Evolutionary conservation across 2,113 vertebrate genomes (phyloP).

Genomic region (Pan troglodytes): NHGRI_mPanTro3-v2.1_pri NC_072404.2:27035501-27036000

Average conservation of each 20-base stretch:
- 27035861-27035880: too few relatives aligned
- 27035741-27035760: too few relatives aligned
- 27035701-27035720: neutral
- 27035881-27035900: neutral
- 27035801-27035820: too few relatives aligned
- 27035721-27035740: rapidly evolving
- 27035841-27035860: too few relatives aligned
- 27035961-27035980: neutral
- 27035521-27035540: neutral
- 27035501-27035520: neutral
- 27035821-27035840: neutral
- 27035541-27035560: neutral
- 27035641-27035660: neutral
- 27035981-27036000: neutral
- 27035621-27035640: neutral
- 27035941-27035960: neutral
- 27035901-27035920: neutral
- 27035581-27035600: neutral
- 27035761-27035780: too few relatives aligned
- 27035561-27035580: neutral
- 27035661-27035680: neutral
- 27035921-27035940: neutral
- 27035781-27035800: too few relatives aligned
- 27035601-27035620: neutral
- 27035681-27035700: neutral